Evolutionary conservation across 2,888 invertebrate species (phyloP), one percentile per base, ranked within the genome.

Genomic region (Cepaea hortensis): DNA sequence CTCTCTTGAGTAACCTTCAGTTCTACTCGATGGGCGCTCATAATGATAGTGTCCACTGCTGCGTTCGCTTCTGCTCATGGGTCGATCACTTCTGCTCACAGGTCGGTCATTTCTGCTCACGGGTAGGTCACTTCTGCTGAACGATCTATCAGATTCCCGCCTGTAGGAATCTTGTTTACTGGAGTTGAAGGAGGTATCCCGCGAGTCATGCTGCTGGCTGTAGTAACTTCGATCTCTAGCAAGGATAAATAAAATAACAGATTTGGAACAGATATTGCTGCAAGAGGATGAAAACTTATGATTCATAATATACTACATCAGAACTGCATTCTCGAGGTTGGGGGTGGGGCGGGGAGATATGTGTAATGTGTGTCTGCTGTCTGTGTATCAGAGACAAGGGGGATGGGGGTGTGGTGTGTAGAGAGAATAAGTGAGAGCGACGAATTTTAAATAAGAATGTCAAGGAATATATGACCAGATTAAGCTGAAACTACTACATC

Each of bases 1-100:
- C 13, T 91, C 90, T 46, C 89, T 87, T 13, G 88, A 48, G n/a
- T 89, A 87, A 7, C 89, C 88, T 11, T 88, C 89, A 62, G 87
- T 85, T 72, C 90, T 85, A 81, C 90, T 91, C 0, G 88, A 81
- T 50, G 75, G 48, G 7, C 80, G 35, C 20, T 86, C 85, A 65
- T 85, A 83, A 18, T 87, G 77, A 61, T 87, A 85, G 35, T 85
- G 82, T 35, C 83, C 82, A 73, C 75, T 76, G 55, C 55, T 55
- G 62, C 85, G 81, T 65, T 85, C 82, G 82, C 23, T 68, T 68
- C 85, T 77, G 61, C 82, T 82, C 23, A 13, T n/a, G 13, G 82
- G 82, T 9, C 61, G 72, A 5, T 82, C 72, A 81, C n/a, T 50
- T 81, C 81, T 46, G 65, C 87, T 84, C 3, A 2, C 6, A 0